Conservation (phyloP, 2,888 invertebrate species). For the Tupiocoris notatus region DNA sequence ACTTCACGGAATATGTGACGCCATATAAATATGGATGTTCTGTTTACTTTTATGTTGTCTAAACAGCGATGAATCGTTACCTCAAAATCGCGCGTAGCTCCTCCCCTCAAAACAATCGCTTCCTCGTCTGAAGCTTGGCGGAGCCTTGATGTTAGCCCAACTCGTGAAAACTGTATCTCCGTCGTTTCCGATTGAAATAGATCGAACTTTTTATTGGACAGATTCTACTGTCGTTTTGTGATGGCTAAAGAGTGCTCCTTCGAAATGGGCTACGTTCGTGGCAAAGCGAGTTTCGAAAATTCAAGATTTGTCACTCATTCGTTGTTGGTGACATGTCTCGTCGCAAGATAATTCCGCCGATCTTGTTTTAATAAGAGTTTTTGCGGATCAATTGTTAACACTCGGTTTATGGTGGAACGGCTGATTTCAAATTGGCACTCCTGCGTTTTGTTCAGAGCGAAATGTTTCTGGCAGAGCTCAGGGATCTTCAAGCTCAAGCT, state of each 20-base stretch:
- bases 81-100: constrained; percentile 11
- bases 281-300: constrained; percentile 10
- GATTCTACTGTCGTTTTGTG: background rate
- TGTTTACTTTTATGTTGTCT: background rate
- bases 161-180: background rate
- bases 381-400: background rate
- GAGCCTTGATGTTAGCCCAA: too few species aligned
- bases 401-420: constrained; percentile 7
- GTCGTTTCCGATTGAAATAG: too few species aligned
- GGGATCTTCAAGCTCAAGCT: too few species aligned
- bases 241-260: background rate
- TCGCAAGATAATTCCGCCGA: background rate
- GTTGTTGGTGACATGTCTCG: background rate
- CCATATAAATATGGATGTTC: background rate
- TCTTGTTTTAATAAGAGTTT: background rate
- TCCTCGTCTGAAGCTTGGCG: background rate
- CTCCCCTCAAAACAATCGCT: background rate
- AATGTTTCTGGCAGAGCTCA: too few species aligned
- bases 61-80: background rate
- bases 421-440: too few species aligned
- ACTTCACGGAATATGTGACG: background rate
- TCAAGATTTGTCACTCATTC: background rate
- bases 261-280: constrained; percentile 5
- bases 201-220: constrained; percentile 9
- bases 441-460: too few species aligned